Percentiles rank a stretch among this genome's conserved stretches.
Evolutionary conservation across 1,140 invertebrate genomes (phyloP).

Genomic region (Acromyrmex charruanus): DNA sequence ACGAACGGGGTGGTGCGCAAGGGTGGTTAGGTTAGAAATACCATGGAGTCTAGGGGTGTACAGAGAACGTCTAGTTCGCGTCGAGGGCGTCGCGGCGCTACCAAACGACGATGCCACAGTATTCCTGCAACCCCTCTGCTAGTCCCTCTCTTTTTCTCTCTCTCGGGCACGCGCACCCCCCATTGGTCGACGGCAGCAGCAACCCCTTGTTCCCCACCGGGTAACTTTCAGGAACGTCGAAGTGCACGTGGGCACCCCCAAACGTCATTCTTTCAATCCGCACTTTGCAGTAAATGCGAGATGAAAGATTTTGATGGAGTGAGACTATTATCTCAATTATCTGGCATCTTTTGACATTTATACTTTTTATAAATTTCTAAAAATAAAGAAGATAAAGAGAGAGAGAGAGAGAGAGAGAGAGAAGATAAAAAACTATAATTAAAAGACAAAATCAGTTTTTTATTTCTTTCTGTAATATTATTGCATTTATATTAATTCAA

Average conservation of each 20-base stretch:
- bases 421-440: neutral
- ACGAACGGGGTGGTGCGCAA: conserved; percentile 64
- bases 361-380: neutral
- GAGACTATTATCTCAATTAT: neutral
- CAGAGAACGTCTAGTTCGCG: conserved; percentile 71
- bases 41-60: conserved; percentile 50
- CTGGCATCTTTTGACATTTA: neutral
- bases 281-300: neutral
- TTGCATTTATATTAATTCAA: neutral
- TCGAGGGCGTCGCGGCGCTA: conserved; percentile 74
- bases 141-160: conserved; percentile 61
- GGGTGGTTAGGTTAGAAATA: conserved; percentile 72
- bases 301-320: neutral
- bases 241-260: conserved; percentile 17
- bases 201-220: conserved; percentile 30
- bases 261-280: neutral
- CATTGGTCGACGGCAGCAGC: conserved; percentile 54
- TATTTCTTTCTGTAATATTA: neutral
- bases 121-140: conserved; percentile 64
- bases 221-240: conserved; percentile 49
- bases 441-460: neutral
- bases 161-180: conserved; percentile 63
- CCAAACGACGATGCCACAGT: conserved; percentile 68
- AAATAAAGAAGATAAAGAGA: neutral
- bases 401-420: too few species aligned